Base-by-base conservation (phyloP, 2,888 invertebrate genomes). In the Cheilosia variabilis region DNA sequence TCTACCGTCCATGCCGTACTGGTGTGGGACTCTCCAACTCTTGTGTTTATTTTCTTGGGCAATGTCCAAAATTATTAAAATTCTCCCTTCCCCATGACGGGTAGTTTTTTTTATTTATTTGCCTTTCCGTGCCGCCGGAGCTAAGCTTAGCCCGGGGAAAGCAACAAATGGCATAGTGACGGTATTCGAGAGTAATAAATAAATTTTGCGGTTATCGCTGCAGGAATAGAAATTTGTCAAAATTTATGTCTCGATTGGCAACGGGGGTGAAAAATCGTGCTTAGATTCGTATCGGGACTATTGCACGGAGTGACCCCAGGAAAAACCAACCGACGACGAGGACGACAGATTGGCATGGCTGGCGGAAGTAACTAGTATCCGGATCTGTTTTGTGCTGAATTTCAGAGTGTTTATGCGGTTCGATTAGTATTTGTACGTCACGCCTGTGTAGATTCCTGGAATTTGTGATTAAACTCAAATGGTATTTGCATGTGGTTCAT, bases 51-150 rank as follows among this genome's bases (percentile, higher is more conserved):
- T 80, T 80, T 80, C 62, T 86, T 86, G 86, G 86, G 80, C 62
- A 76, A 53, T 71, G 86, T 86, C 86, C 86, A 86, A 86, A 73
- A 86, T 86, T 86, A 81, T 86, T 86, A 81, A 86, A 86, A 86
- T 76, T 81, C 52, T 15, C 86, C 58, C 60, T 71, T 76, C 76
- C 50, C 55, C 75, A 31, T 71, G 69, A 73, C 62, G 24, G 9
- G 9, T 1, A 6, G 31, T 19, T 34, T 34, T 45, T 31, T 31
- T 68, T 58, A 31, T 31, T 75, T 80, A 43, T 60, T 66, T 55
- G 47, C 76, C 65, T 53, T 82, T 66, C 55, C 31, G 27, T 65
- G 24, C 47, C 31, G 47, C 19, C 41, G 43, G 17, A 17, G 17
- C 19, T 37, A 37, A 37, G 47, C 45, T 45, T 5, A 47, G 47